Evolutionary conservation across 2,113 vertebrate species (phyloP), one percentile per base, ranked within the genome.

Genomic region (Ctenomys sociabilis): DNA sequence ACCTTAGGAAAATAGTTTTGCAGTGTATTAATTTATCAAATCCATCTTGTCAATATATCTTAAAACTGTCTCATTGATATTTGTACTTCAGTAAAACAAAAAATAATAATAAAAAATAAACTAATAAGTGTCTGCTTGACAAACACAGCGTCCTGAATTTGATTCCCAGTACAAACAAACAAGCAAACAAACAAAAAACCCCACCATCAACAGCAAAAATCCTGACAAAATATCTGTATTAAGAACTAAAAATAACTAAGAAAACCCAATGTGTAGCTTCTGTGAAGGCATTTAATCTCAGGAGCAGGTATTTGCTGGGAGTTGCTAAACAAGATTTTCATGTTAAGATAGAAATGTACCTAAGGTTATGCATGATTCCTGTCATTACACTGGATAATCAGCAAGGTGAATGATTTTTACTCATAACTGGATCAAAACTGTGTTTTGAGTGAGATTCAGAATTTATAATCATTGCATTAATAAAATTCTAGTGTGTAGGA

Each of bases 381-480:
- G 22, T 59, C 59, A 87, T 96, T 95, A 77, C 43, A n/a, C 32
- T 93, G 52, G 95, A 72, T 61, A 95, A 85, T 94, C 32, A 78
- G 45, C 57, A 90, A 91, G 52, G 45, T 94, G 63, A 80, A 94
- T 81, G 84, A 77, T 59, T 86, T 95, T 95, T 73, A 83, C 19
- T 94, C 40, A 89, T 24, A 91, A 61, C 26, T 89, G 35, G 14
- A 96, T 92, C 21, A 72, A 92, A 93, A 45, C 49, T 93, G 80
- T 92, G 52, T 85, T 96, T 93, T 64, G n/a, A 96, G 91, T 83
- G 12, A 45, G 91, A 57, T n/a, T 52, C 19, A 85, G 72, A 87
- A 88, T 92, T 95, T 90, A 52, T 93, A 93, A 90, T 83, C 63
- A 84, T 89, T 8, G 70, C 11, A 17, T 93, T 95, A 94, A 88